Percentiles rank a stretch among this genome's conserved stretches.
Evolutionary conservation across 2,113 vertebrate genomes (phyloP).

Genomic region (Steatornis caripensis): DNA sequence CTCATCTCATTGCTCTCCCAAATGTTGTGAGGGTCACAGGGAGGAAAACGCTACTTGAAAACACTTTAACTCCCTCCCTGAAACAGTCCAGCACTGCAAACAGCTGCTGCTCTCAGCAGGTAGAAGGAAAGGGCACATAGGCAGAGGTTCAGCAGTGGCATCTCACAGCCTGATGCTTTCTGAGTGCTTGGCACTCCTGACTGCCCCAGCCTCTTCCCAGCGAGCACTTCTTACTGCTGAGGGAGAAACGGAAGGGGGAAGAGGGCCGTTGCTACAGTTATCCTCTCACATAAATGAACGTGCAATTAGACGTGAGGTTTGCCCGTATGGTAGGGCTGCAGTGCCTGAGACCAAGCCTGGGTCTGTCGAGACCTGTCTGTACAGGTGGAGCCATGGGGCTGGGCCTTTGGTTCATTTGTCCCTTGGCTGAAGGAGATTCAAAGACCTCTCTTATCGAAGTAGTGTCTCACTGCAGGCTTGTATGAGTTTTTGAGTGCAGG

Average conservation of each 20-base stretch:
- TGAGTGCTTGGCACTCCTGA: background rate
- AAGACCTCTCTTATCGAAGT: background rate
- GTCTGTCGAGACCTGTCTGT: background rate
- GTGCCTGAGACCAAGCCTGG: background rate
- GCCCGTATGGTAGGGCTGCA: background rate
- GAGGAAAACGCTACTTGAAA: background rate
- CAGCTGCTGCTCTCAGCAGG: background rate
- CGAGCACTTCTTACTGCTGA: background rate
- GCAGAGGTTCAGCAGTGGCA: background rate
- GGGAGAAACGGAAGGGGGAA: background rate
- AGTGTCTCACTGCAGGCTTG: background rate
- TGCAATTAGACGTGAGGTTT: background rate
- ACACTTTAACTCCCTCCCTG: background rate
- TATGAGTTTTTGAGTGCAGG: background rate
- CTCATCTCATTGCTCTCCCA: background rate
- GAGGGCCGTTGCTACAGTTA: background rate
- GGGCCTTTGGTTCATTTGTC: background rate
- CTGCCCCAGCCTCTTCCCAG: background rate
- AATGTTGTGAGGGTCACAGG: background rate
- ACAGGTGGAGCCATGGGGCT: background rate
- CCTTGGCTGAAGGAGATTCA: background rate
- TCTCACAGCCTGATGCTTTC: background rate
- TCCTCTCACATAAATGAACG: accelerated
- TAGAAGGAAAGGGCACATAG: background rate
- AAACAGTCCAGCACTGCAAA: background rate